Base-by-base conservation (phyloP, 2,113 vertebrate species). In the Cottus gobio region DNA sequence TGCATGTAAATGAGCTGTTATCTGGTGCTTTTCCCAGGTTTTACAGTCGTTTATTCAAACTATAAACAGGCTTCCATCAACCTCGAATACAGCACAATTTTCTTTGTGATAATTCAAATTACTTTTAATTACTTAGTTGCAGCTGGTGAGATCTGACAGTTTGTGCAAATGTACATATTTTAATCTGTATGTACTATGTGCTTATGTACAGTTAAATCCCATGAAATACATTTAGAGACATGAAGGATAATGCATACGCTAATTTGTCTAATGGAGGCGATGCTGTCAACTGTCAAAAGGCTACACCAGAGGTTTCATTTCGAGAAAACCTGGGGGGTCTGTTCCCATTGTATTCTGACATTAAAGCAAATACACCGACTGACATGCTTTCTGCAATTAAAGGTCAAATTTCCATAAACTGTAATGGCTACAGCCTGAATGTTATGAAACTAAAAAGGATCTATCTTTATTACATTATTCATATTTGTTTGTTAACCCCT, bases 241-340 rank as follows among this genome's bases (percentile, higher is more conserved):
- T 22, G 18, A 66, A 34, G 18, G 26, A 44, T 54, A 42, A 42
- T 50, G 65, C 26, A 37, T 39, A 36, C 13, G 37, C 31, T 28
- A 44, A 69, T 77, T 62, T 60, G n/a, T 30, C 28, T 68, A 72
- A 80, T 84, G 63, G 76, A 67, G 56, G 39, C 31, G 2, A 46
- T 13, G 1, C 64, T 79, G 79, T 65, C 81, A 68, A 85, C 79
- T 71, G 75, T 60, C 71, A 79, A 26, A 58, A 20, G 6, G 50
- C 26, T 34, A 10, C 24, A 52, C 22, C 56, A 48, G 70, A 57
- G 58, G 79, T 68, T 68, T 44, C 31, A 78, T 62, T 65, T 42
- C 50, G 16, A 71, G 37, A 56, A 30, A 68, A 56, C 24, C 60
- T 58, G 42, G 42, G 54, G 63, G 52, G n/a, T 56, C 54, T 72